Evolutionary conservation across 2,797 vertebrate genomes (phyloP).

Genomic region (Cygnus olor): DNA sequence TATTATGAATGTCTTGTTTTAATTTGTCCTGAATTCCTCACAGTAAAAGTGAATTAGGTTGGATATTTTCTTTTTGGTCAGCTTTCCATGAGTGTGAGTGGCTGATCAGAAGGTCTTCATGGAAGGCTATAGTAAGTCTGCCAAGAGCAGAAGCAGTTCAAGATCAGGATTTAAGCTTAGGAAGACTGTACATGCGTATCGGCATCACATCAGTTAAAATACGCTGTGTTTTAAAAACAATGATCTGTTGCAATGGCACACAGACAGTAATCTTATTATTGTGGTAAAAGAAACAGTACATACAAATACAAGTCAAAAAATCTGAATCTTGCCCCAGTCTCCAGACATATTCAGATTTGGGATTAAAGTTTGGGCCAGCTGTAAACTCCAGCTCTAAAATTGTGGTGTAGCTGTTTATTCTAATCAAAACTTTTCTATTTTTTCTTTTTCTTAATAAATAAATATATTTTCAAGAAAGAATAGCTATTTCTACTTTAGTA

Average conservation of each 20-base stretch:
- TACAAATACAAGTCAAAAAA: neutral
- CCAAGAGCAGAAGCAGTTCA: neutral
- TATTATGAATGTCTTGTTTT: neutral
- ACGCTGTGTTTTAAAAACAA: neutral
- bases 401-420: neutral
- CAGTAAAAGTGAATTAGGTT: neutral
- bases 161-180: neutral
- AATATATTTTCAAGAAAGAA: neutral
- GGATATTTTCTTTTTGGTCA: neutral
- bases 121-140: neutral
- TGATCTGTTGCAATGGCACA: neutral
- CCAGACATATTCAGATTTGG: neutral
- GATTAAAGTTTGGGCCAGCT: neutral
- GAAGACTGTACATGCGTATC: neutral
- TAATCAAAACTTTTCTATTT: neutral
- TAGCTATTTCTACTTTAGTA: neutral
- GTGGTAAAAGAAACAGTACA: neutral
- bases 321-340: neutral
- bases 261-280: neutral
- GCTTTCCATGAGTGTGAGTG: fast-evolving
- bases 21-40: neutral
- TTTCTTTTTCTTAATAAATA: neutral
- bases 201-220: neutral
- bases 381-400: neutral
- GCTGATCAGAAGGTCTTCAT: neutral